phyloP scores from a whole-genome alignment of 2,797 vertebrate genomes.

The Malurus leucopterus region DNA sequence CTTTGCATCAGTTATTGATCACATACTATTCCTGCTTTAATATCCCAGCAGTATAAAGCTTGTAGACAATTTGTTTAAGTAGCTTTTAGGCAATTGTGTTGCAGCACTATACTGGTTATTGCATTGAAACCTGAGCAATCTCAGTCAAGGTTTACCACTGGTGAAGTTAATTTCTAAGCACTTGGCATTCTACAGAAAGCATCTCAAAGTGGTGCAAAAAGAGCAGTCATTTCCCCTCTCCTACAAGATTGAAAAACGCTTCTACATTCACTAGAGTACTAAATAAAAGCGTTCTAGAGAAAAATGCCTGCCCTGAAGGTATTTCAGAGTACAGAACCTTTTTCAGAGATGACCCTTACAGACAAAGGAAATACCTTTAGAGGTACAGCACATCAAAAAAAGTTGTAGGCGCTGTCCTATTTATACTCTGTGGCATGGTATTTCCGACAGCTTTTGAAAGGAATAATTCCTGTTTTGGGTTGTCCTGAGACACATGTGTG shows the following conservation, averaged over 20 bases:
- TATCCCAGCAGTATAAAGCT: background rate
- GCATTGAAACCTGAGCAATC: background rate
- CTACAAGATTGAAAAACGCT: background rate
- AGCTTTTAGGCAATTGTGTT: background rate
- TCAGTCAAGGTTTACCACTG: background rate
- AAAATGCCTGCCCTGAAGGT: background rate
- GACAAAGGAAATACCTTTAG: background rate
- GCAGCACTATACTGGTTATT: background rate
- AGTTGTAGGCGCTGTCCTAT: background rate
- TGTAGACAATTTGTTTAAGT: background rate
- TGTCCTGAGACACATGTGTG: background rate
- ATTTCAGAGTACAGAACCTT: background rate
- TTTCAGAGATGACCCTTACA: background rate
- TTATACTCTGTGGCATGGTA: background rate
- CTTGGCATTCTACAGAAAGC: background rate
- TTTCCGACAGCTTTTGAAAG: background rate
- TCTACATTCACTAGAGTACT: background rate
- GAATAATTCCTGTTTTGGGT: background rate
- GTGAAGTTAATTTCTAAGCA: background rate
- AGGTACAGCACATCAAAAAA: background rate
- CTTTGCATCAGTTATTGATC: background rate
- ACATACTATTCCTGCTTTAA: background rate
- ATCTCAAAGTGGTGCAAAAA: background rate
- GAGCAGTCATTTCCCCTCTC: background rate
- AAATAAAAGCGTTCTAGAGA: background rate